Evolutionary conservation across 2,797 vertebrate species (phyloP).

Genomic region (Sebastes itinus): DNA sequence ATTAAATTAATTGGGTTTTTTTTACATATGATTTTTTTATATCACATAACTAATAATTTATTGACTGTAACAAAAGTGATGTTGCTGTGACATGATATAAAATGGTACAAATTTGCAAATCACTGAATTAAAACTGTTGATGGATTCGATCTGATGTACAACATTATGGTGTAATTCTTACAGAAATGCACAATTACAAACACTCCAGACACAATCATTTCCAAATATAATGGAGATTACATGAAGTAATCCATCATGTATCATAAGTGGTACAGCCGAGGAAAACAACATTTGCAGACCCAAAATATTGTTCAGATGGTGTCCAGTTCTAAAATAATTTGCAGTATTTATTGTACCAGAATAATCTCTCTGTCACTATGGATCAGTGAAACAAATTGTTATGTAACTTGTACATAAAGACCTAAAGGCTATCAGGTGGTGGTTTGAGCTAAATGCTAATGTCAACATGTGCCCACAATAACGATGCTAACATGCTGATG

Average conservation of each 20-base stretch:
- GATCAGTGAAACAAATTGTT: neutral
- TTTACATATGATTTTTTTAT: neutral
- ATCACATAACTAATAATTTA: neutral
- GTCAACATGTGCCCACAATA: neutral
- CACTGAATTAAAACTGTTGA: neutral
- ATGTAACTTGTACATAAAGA: neutral
- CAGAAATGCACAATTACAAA: neutral
- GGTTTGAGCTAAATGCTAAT: neutral
- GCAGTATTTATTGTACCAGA: no score
- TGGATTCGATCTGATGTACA: neutral
- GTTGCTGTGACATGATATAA: neutral
- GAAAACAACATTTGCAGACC: neutral
- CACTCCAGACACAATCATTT: neutral
- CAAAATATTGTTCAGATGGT: no score
- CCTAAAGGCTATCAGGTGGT: neutral
- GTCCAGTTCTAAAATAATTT: no score
- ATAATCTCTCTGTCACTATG: neutral
- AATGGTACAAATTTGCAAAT: neutral
- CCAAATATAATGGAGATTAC: neutral
- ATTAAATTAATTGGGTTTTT: rapidly evolving
- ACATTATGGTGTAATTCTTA: neutral
- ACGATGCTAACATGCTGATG: neutral
- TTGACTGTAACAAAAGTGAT: neutral
- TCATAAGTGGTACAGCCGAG: neutral
- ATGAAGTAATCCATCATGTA: neutral